A percentile compares a stretch with the other conserved stretches of the same genome.
phyloP scores from a whole-genome alignment of 2,113 vertebrate genomes.

The Gallinago media region DNA sequence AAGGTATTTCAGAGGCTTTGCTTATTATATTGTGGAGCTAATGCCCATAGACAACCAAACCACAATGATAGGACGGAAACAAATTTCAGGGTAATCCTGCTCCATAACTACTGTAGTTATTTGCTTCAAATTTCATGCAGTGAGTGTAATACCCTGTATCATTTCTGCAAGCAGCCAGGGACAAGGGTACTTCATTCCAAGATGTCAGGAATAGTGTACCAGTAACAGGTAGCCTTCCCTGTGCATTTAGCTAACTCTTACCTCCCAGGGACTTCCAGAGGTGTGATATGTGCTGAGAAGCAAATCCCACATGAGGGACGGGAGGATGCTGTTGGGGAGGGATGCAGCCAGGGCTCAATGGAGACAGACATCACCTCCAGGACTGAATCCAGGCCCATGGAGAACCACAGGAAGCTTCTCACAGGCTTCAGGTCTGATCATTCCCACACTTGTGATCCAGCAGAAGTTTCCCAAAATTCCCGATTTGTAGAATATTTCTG shows the following conservation, averaged over 20 bases:
- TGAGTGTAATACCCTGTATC: not conserved
- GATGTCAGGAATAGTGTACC: not conserved
- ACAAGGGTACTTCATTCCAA: not conserved
- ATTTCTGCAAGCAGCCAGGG: not conserved
- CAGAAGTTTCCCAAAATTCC: not conserved
- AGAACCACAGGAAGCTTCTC: not conserved
- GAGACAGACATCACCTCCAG: not conserved
- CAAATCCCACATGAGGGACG: fast-evolving
- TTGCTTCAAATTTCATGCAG: not conserved
- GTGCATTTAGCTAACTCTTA: not conserved
- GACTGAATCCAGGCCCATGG: not conserved
- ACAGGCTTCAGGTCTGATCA: not conserved
- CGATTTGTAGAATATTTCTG: not conserved
- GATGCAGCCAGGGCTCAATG: not conserved
- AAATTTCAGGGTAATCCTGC: constrained; percentile 71
- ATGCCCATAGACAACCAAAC: constrained; percentile 63
- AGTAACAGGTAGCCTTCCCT: not conserved
- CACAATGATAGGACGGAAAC: constrained; percentile 55
- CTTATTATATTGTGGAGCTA: constrained; percentile 67
- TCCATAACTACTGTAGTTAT: not conserved
- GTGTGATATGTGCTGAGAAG: not conserved
- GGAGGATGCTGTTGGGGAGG: not conserved
- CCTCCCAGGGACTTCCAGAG: not conserved
- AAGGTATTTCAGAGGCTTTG: constrained; percentile 61
- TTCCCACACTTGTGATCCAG: not conserved